phyloP scores from a whole-genome alignment of 2,113 vertebrate genomes.

The Mustela lutreola region DNA sequence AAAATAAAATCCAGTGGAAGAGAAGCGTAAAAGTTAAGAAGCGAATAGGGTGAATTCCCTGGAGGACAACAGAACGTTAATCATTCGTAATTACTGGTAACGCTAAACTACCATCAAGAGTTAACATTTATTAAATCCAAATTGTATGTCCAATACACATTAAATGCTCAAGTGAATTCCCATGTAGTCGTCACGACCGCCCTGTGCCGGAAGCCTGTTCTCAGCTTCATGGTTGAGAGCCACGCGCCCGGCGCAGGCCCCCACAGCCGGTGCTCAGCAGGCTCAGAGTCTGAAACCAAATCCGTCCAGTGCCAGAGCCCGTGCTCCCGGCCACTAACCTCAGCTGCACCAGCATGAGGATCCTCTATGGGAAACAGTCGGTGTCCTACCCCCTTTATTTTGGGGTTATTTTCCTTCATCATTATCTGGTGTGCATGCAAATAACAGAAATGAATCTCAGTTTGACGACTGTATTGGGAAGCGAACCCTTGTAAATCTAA shows the following conservation, averaged over 20 bases:
- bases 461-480: background rate
- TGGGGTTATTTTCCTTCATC: background rate
- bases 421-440: background rate
- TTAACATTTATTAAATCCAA: background rate
- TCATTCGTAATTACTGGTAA: background rate
- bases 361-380: background rate
- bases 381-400: background rate
- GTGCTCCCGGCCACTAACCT: background rate
- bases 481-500: background rate
- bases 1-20: background rate
- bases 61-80: background rate
- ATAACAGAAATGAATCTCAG: background rate
- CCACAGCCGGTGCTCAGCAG: background rate
- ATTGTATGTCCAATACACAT: background rate
- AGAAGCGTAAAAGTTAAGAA: background rate
- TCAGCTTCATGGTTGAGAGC: background rate
- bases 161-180: too few species aligned
- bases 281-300: background rate
- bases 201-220: background rate
- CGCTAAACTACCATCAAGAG: background rate
- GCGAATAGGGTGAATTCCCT: background rate
- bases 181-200: accelerated
- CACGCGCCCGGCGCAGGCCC: background rate
- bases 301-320: background rate
- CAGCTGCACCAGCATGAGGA: accelerated